Conservation (phyloP, 2,888 invertebrate genomes). For the Phengaris alcon region DNA sequence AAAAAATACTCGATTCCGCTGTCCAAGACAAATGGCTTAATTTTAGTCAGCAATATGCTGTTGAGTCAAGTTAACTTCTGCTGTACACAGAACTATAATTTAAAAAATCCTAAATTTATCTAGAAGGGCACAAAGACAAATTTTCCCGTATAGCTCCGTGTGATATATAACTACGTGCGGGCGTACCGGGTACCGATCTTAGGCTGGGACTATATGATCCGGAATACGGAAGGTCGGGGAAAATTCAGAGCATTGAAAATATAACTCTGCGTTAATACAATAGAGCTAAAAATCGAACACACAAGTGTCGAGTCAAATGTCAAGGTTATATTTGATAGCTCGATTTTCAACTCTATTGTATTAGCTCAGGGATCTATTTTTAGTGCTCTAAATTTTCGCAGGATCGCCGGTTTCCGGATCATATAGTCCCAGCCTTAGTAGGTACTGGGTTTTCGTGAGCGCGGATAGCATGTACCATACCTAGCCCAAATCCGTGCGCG, state of each 20-base stretch:
- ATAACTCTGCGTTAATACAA: too few relatives aligned
- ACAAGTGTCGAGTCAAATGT: too few relatives aligned
- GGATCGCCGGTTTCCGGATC: too few relatives aligned
- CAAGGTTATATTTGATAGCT: too few relatives aligned
- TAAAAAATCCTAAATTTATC: neutral
- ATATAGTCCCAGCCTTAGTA: neutral
- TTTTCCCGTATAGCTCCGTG: neutral
- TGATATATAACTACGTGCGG: conserved; percentile 16
- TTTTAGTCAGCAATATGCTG: neutral
- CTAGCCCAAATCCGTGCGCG: conserved; percentile 42
- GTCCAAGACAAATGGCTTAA: conserved; percentile 9
- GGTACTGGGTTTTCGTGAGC: conserved; percentile 29
- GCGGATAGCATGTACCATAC: conserved; percentile 35
- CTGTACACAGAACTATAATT: neutral
- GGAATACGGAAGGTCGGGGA: too few relatives aligned
- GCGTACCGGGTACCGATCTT: conserved; percentile 25
- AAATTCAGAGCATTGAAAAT: too few relatives aligned
- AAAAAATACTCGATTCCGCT: neutral
- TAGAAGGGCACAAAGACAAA: conserved; percentile 6
- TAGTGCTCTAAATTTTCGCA: too few relatives aligned
- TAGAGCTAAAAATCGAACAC: too few relatives aligned
- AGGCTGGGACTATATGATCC: too few relatives aligned
- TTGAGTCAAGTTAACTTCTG: neutral
- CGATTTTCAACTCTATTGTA: too few relatives aligned
- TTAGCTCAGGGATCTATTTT: too few relatives aligned